Base-by-base conservation (phyloP, 1,140 invertebrate genomes). In the Leptopilina clavipes region DNA sequence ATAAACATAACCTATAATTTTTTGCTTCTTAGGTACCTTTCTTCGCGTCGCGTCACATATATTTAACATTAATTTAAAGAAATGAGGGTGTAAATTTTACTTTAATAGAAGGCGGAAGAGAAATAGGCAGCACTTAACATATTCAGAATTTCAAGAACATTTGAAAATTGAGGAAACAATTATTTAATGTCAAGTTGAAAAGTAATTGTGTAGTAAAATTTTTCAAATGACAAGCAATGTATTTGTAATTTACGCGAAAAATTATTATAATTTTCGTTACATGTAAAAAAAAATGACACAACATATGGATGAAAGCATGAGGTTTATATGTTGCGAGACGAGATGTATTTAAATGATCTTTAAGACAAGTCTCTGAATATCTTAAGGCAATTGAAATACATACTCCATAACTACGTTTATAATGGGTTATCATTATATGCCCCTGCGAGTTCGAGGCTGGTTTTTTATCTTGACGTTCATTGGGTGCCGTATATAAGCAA, bases 351-450 rank as follows among this genome's bases (percentile, higher is more conserved):
- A 65, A 31, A 65, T 31, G 14, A n/a, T 3, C 11, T 14, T 14
- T 65, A 37, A 65, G 59, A 5, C 59, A n/a, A 65, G 22, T 59
- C 3, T 65, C 9, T 31, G 59, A 65, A 65, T 25, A 65, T 31
- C 59, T 65, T 31, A n/a, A 65, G 45, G 65, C 74, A 85, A 84
- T 85, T 85, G 78, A 65, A 79, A 54, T 80, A 84, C 56, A 83
- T 83, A 52, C 59, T 65, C 25, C 59, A 65, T 65, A 65, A 65
- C 19, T 65, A 65, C 59, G 25, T 14, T 31, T 65, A 59, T 79
- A 80, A 83, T 76, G 78, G 81, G 83, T 84, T 84, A 85, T 84
- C 83, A 78, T 76, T 54, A 70, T 22, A 37, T 72, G 76, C 74
- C 76, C 72, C 70, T 18, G 44, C 72, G 65, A 72, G 37, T 59